Base-by-base conservation (phyloP, 2,113 vertebrate species). In the Neopipo cinnamomea region DNA sequence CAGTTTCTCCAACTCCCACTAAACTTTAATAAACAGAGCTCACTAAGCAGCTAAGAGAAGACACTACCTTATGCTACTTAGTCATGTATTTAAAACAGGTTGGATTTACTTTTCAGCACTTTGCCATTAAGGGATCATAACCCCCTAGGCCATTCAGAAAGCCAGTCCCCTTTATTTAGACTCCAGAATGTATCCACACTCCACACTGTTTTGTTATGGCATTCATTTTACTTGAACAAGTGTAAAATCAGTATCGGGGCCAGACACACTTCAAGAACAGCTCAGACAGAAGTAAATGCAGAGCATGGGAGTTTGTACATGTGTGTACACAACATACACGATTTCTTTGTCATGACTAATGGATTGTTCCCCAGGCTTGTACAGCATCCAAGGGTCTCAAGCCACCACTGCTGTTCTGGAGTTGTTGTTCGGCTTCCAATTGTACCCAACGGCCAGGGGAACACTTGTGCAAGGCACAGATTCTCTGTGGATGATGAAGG, bases 241-340 rank as follows among this genome's bases (percentile, higher is more conserved):
- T 46, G 16, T 28, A 55, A 42, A 91, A 73, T 14, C 53, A 25
- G n/a, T 37, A 30, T 24, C 31, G 15, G 59, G 6, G 47, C 37
- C 77, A 88, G 61, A 58, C 70, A 46, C 8, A 1, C 0, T 14
- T 35, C 65, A 85, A 37, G 73, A 74, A 77, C 55, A 85, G 55
- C 71, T 88, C 62, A 90, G 39, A 46, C 10, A 63, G 13, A 28
- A 72, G 65, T 4, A n/a, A 21, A n/a, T 10, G 35, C 53, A 59
- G 3, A 59, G 58, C 42, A 8, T 0, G 2, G 28, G 7, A 6
- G 35, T 2, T 3, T 4, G 30, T 42, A 14, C n/a, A n/a, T n/a
- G 23, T 67, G 17, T 5, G 22, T 17, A 49, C 9, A 39, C 24
- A 35, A 33, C 2, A 47, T 4, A 14, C 0, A 37, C 0, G 2